These are phyloP conservation scores for Arenaria interpres DNA, from an alignment of 2,113 vertebrate genomes.

Conservation along the genomic window DNA sequence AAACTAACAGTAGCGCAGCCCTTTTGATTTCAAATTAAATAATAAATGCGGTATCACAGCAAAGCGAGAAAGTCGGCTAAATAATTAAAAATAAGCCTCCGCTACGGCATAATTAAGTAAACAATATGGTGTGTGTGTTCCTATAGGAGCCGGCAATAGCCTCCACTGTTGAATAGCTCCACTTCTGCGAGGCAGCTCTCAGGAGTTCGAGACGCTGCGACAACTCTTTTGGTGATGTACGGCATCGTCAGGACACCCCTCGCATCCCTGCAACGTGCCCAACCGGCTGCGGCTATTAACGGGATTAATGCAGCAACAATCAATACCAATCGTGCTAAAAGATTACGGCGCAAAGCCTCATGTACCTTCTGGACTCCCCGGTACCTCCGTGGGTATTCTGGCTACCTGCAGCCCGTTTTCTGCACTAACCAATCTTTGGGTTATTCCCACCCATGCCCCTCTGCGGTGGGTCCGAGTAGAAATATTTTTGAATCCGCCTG, in stretches of 20 bases:
- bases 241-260: slow-evolving; percentile 31
- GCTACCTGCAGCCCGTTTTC: not conserved
- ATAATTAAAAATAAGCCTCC: slow-evolving; percentile 58
- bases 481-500: not conserved
- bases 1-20: slow-evolving; percentile 24
- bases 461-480: not conserved
- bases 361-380: not conserved
- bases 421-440: not conserved
- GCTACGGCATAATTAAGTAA: slow-evolving; percentile 27
- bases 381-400: not conserved
- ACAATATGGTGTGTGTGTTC: slow-evolving; percentile 41
- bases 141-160: not conserved
- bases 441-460: not conserved
- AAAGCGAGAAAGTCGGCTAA: slow-evolving; percentile 44
- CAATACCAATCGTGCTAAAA: slow-evolving; percentile 8
- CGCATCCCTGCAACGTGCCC: not conserved
- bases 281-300: slow-evolving; percentile 17
- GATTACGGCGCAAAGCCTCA: not conserved
- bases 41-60: slow-evolving; percentile 19
- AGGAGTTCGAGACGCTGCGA: not conserved
- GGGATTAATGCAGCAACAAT: slow-evolving; percentile 22
- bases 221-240: slow-evolving; percentile 22
- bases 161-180: not conserved
- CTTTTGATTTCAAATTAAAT: slow-evolving; percentile 69
- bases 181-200: not conserved